Evolutionary conservation across 92 coral and sea anemone species (phyloP), one percentile per base, ranked within the genome.

Genomic region (Phenganax marumi): DNA sequence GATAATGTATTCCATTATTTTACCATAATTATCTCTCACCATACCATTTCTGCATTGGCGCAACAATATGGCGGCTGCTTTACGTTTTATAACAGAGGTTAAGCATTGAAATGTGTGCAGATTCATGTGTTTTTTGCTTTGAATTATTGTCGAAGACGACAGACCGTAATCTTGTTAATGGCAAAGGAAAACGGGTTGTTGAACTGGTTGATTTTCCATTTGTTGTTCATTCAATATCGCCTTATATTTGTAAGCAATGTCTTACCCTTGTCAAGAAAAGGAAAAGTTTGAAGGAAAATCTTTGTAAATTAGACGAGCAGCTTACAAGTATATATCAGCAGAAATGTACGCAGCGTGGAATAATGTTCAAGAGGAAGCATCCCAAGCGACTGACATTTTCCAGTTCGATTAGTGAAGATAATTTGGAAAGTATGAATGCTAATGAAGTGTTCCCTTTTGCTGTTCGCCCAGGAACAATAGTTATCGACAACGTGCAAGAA

Each of bases 151-250:
- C 23, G 66, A 60, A 60, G 26, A 10, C 66, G 22, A 60, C 66
- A 60, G 66, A 60, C 66, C 66, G 23, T 60, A 60, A 60, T 60
- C 66, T 60, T 17, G 66, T 60, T 60, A 33, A 60, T 3, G 66
- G 66, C 66, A 60, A 60, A 60, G 66, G 66, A 6, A 60, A 60
- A n/a, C 22, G 66, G 66, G 18, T 3, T 56, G 7, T 16, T 21
- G 18, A 56, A 16, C 18, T 56, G 63, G 18, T 7, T 10, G 63
- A 60, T 60, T 60, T 6, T 60, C 66, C 24, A n/a, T 60, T 60
- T 10, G 66, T 56, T 56, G 63, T 60, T 60, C 66, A 2, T 1
- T 60, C 66, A 3, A 16, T 60, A 60, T 60, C 66, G 3, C 66
- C 66, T 2, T 60, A 17, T 10, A 60, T 60, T 60, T 60, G 23